Evolutionary conservation across 1,140 invertebrate species (phyloP).

Genomic region (Bombus soroeensis): DNA sequence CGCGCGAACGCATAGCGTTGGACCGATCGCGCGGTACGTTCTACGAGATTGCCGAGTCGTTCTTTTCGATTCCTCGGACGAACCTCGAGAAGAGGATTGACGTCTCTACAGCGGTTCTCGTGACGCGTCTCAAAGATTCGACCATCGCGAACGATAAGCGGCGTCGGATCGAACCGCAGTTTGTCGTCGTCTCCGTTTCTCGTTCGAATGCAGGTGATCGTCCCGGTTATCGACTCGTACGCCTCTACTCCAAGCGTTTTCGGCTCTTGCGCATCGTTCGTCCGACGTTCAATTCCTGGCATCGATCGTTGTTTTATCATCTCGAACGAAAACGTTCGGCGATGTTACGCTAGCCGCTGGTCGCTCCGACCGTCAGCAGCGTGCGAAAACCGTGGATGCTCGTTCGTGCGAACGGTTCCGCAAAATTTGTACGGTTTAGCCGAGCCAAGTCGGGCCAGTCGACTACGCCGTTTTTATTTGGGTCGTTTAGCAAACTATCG

Average conservation of each 20-base stretch:
- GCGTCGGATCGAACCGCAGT: too few relatives aligned
- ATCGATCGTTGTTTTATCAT: not conserved
- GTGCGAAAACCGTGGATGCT: not conserved
- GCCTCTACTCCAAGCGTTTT: not conserved
- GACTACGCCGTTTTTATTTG: not conserved
- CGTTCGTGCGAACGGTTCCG: not conserved
- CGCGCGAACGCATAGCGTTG: not conserved
- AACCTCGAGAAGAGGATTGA: fast-evolving
- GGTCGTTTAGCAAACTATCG: constrained; percentile 15
- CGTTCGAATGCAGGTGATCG: constrained; percentile 14
- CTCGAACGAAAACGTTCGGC: not conserved
- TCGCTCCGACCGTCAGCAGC: not conserved
- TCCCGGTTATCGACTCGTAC: constrained; percentile 17
- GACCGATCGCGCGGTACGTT: not conserved
- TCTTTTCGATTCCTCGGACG: too few relatives aligned
- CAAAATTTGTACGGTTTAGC: not conserved
- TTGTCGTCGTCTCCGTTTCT: not conserved
- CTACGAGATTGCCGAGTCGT: not conserved
- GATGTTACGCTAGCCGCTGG: not conserved
- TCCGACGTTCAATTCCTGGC: not conserved
- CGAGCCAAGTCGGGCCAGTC: too few relatives aligned
- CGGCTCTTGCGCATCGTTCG: constrained; percentile 9
- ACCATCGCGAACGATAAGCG: not conserved
- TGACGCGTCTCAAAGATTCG: not conserved
- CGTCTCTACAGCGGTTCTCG: not conserved